These are phyloP conservation scores for Pentamera pediparva DNA, from an alignment of 53 echinoderm and acorn worm genomes.

Conservation along the genomic window DNA sequence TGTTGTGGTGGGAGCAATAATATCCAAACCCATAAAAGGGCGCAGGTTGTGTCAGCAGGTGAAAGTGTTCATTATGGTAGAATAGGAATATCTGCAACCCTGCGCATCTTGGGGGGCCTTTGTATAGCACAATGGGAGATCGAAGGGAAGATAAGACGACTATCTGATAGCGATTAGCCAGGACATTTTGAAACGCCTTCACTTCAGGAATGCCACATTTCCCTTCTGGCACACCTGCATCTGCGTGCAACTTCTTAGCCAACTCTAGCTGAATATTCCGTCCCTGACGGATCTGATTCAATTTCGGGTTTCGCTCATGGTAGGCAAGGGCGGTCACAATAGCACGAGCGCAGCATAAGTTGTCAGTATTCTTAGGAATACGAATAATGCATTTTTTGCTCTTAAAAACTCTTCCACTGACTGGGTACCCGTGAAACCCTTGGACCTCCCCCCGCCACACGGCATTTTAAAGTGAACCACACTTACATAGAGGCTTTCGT, in stretches of 20 bases:
- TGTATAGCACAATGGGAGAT: background rate
- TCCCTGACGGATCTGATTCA: constrained; percentile 28
- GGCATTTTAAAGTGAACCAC: constrained; percentile 33
- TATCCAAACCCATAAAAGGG: constrained; percentile 30
- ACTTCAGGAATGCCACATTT: constrained; percentile 54
- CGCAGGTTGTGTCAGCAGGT: constrained; percentile 31
- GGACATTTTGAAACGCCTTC: background rate
- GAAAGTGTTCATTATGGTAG: constrained; percentile 35
- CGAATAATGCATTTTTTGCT: constrained; percentile 1
- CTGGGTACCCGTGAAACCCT: background rate
- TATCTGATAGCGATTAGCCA: background rate
- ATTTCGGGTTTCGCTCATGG: constrained; percentile 40
- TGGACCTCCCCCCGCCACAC: constrained; percentile 5
- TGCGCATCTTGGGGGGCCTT: constrained; percentile 37
- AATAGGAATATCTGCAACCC: constrained; percentile 36
- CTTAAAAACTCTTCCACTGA: constrained; percentile 18
- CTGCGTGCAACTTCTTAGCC: constrained; percentile 32
- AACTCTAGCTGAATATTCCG: constrained; percentile 17
- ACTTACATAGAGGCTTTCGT: constrained; percentile 13
- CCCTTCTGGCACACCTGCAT: constrained; percentile 31
- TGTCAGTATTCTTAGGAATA: constrained; percentile 17
- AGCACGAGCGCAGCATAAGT: constrained; percentile 48
- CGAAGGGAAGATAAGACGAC: constrained; percentile 11
- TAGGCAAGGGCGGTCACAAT: constrained; percentile 48
- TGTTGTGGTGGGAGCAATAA: constrained; percentile 48